Evolutionary conservation across 2,888 invertebrate genomes (phyloP), one percentile per base, ranked within the genome.

Genomic region (Cetonia aurata): DNA sequence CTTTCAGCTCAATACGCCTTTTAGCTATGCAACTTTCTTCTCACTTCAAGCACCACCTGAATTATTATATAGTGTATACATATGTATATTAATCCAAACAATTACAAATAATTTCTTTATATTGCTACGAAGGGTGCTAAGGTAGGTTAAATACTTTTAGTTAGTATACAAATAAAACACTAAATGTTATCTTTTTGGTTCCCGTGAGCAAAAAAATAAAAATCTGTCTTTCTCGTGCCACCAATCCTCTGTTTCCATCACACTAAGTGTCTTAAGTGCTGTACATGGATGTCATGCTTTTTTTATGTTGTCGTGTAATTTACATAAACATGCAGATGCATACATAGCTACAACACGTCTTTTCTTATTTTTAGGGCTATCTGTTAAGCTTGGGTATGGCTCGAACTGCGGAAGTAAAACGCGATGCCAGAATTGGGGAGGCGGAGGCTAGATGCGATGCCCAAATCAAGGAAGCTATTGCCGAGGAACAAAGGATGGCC

Each of bases 371-470:
- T 53, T 79, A 94, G 95, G 96, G 96, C 15, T 98, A 99, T 84
- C 86, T 98, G 73, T 94, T 93, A 89, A 96, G 97, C 67, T 87
- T 99, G 79, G 98, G 96, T 73, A 95, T 95, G 95, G 96, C 96
- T 1, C 89, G 96, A 76, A 97, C 96, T 0, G 96, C 96, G 0
- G 96, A 97, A 82, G 97, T 97, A 10, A 96, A 97, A 82, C 88
- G 98, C 60, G 98, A 98, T 83, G 98, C 98, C 0, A 90, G 97
- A 70, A 98, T 98, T 77, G 98, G 98, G 10, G 98, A 99, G 83
- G 98, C 98, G 0, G 97, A 98, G 83, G 98, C 98, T 0, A 91
- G 94, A 67, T 91, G 93, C 67, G 98, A 98, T 81, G 95, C 98
- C 0, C 91, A 91, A 79, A 96, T 96, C 78, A 95, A 95, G 81